Percentiles rank a stretch among this genome's conserved stretches.
phyloP scores from a whole-genome alignment of 2,888 invertebrate species.

The Liposcelis brunnea region DNA sequence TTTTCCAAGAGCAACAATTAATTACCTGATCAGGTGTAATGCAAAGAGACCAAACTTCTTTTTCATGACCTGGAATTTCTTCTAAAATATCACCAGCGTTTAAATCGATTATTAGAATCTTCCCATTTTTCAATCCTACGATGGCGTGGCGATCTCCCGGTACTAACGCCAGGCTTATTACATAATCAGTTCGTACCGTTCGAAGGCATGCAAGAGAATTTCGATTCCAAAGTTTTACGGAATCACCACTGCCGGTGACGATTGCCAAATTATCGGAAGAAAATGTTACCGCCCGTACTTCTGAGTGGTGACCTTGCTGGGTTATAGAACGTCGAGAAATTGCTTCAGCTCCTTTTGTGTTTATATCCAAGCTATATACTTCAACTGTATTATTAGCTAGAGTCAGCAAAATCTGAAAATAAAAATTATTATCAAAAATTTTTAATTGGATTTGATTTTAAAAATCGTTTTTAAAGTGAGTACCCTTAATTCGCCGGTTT shows the following conservation, averaged over 20 bases:
- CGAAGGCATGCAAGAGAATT: slow-evolving; percentile 47
- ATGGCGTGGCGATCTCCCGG: slow-evolving; percentile 83
- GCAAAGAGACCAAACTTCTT: slow-evolving; percentile 62
- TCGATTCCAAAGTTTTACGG: slow-evolving; percentile 83
- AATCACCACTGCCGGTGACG: slow-evolving; percentile 70
- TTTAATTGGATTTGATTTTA: not conserved
- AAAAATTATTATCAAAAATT: not conserved
- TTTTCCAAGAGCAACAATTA: not conserved
- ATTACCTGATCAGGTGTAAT: slow-evolving; percentile 60
- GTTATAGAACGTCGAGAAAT: slow-evolving; percentile 42
- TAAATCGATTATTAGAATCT: slow-evolving; percentile 66
- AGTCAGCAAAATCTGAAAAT: slow-evolving; percentile 35
- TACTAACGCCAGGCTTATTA: slow-evolving; percentile 58
- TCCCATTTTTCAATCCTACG: slow-evolving; percentile 71
- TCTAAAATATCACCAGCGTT: slow-evolving; percentile 66
- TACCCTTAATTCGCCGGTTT: slow-evolving; percentile 48
- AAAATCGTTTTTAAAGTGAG: slow-evolving; percentile 13
- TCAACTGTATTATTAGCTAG: slow-evolving; percentile 60
- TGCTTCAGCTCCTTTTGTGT: slow-evolving; percentile 37
- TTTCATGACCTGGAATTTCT: slow-evolving; percentile 62
- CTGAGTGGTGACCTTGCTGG: slow-evolving; percentile 72
- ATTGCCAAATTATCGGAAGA: slow-evolving; percentile 82
- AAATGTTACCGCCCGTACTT: slow-evolving; percentile 72
- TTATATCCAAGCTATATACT: slow-evolving; percentile 39
- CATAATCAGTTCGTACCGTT: slow-evolving; percentile 47